A percentile compares a stretch with the other conserved stretches of the same genome.
These are phyloP conservation scores for Drosophila nigromelanica DNA, from an alignment of 1,140 invertebrate genomes.

Conservation along the genomic window DNA sequence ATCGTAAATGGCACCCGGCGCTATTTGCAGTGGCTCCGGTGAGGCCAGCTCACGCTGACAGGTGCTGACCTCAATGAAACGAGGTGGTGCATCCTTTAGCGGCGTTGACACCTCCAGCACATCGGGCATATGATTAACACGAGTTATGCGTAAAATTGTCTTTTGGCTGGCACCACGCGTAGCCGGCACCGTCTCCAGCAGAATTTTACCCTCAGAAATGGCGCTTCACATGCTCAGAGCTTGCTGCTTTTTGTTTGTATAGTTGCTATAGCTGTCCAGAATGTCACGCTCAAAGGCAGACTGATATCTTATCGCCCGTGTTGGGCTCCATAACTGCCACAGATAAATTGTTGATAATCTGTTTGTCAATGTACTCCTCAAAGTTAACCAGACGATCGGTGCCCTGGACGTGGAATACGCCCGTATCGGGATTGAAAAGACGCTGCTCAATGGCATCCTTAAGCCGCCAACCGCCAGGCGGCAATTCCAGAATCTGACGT, in stretches of 20 bases:
- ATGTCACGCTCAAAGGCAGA: slow-evolving; percentile 91
- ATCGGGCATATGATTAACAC: slow-evolving; percentile 85
- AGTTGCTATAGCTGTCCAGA: slow-evolving; percentile 91
- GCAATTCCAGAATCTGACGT: slow-evolving; percentile 88
- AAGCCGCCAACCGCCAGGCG: slow-evolving; percentile 92
- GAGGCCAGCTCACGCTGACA: slow-evolving; percentile 85
- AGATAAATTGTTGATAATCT: slow-evolving; percentile 93
- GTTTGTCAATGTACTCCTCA: slow-evolving; percentile 93
- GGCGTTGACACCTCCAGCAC: slow-evolving; percentile 87
- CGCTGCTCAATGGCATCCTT: slow-evolving; percentile 90
- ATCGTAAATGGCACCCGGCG: slow-evolving; percentile 89
- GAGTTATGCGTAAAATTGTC: slow-evolving; percentile 73
- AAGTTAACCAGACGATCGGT: slow-evolving; percentile 94
- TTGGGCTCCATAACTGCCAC: slow-evolving; percentile 91
- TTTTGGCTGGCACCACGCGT: slow-evolving; percentile 81
- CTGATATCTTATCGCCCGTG: slow-evolving; percentile 88
- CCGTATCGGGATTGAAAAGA: slow-evolving; percentile 91
- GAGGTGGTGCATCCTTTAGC: slow-evolving; percentile 80
- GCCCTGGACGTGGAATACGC: slow-evolving; percentile 94
- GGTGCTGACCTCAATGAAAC: slow-evolving; percentile 71
- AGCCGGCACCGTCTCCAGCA: slow-evolving; percentile 85
- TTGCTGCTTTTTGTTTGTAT: slow-evolving; percentile 85
- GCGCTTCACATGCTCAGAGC: slow-evolving; percentile 91
- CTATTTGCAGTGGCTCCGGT: slow-evolving; percentile 88
- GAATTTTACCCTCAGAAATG: slow-evolving; percentile 88